phyloP scores from a whole-genome alignment of 2,888 invertebrate species.

The Scaptomyza tumidula region DNA sequence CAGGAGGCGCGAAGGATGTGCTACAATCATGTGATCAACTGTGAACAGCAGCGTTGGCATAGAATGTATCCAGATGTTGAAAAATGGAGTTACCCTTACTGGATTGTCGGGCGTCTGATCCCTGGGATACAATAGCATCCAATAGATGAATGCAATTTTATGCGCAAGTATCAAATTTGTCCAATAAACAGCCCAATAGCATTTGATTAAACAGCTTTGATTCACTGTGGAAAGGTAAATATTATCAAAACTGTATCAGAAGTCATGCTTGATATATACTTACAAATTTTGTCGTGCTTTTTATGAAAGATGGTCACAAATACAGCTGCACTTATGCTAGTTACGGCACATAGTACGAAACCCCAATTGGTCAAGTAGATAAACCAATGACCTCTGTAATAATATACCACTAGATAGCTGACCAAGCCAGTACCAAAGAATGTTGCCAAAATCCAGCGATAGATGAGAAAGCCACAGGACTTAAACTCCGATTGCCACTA shows the following conservation, averaged over 20 bases:
- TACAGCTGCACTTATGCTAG: conserved; percentile 38
- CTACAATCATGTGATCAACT: conserved; percentile 54
- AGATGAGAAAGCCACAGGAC: conserved; percentile 40
- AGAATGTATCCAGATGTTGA: conserved; percentile 43
- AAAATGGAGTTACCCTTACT: not conserved
- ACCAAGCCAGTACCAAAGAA: conserved; percentile 24
- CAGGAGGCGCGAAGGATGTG: conserved; percentile 51
- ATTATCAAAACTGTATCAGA: not conserved
- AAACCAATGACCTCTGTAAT: conserved; percentile 19
- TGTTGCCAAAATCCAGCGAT: conserved; percentile 49
- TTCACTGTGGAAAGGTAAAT: conserved; percentile 5
- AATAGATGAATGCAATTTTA: conserved; percentile 29
- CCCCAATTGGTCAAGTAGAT: conserved; percentile 57
- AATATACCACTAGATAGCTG: not conserved
- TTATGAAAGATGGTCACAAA: conserved; percentile 27
- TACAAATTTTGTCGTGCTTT: conserved; percentile 27
- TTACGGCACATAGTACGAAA: conserved; percentile 30
- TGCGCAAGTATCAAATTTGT: conserved; percentile 21
- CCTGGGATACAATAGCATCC: conserved; percentile 32
- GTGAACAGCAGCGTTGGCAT: conserved; percentile 34
- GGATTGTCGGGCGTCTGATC: not conserved
- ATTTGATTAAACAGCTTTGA: not conserved
- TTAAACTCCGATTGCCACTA: conserved; percentile 52
- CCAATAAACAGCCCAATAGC: conserved; percentile 54
- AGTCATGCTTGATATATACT: conserved; percentile 1